Conservation (phyloP, 2,888 invertebrate genomes). For the Azorinus chamasolen region DNA sequence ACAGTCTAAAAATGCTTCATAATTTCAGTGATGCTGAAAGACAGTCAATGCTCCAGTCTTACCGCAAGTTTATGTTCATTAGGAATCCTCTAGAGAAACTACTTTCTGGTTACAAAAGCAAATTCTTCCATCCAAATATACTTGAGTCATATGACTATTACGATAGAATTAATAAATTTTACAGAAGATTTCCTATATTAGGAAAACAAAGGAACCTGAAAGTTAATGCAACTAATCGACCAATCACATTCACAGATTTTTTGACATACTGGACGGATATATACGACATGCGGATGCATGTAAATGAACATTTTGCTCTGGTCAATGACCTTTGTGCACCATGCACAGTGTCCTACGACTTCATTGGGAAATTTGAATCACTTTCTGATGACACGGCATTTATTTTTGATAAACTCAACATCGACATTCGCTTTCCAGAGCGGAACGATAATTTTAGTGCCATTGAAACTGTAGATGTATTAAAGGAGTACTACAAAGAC, state of each 20-base stretch:
- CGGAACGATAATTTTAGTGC: slow-evolving; percentile 84
- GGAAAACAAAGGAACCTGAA: background rate
- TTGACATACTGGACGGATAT: slow-evolving; percentile 91
- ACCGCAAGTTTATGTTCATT: slow-evolving; percentile 94
- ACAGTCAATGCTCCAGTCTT: slow-evolving; percentile 91
- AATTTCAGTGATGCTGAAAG: slow-evolving; percentile 87
- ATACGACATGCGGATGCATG: slow-evolving; percentile 74
- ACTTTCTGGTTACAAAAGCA: slow-evolving; percentile 96
- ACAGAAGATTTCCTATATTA: slow-evolving; percentile 18
- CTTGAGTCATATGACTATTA: slow-evolving; percentile 14
- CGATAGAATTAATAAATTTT: slow-evolving; percentile 10
- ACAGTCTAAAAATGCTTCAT: slow-evolving; percentile 66
- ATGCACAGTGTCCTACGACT: slow-evolving; percentile 94
- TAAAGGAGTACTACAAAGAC: slow-evolving; percentile 91
- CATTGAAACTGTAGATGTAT: slow-evolving; percentile 91
- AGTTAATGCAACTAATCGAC: slow-evolving; percentile 88
- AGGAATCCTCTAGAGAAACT: slow-evolving; percentile 96
- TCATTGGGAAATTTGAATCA: too few species aligned
- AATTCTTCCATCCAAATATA: slow-evolving; percentile 88
- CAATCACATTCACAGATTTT: slow-evolving; percentile 95
- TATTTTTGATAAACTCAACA: slow-evolving; percentile 72
- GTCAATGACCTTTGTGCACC: slow-evolving; percentile 94
- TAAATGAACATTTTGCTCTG: slow-evolving; percentile 96
- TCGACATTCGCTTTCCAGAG: too few species aligned
- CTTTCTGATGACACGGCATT: slow-evolving; percentile 92